Percentiles rank a stretch among this genome's conserved stretches.
Evolutionary conservation across 2,888 invertebrate genomes (phyloP).

Genomic region (Mechanitis mazaeus): DNA sequence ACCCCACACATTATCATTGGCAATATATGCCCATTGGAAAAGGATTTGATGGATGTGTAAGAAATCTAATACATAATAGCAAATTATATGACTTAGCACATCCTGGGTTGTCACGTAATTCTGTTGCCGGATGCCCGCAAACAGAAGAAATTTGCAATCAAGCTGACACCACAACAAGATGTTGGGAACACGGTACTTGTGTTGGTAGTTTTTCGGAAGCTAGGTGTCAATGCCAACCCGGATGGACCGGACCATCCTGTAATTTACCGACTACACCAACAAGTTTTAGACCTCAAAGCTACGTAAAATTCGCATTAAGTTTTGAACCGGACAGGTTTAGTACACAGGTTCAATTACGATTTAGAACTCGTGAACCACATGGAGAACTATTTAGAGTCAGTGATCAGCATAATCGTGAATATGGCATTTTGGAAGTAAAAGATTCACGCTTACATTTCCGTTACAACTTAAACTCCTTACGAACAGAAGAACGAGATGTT

Average conservation of each 20-base stretch:
- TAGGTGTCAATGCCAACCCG: conserved; percentile 95
- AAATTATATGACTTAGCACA: conserved; percentile 96
- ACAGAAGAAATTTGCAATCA: conserved; percentile 94
- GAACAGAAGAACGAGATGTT: conserved; percentile 93
- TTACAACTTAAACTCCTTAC: conserved; percentile 93
- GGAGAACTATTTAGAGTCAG: conserved; percentile 96
- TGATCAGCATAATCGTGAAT: conserved; percentile 95
- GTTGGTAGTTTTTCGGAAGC: conserved; percentile 93
- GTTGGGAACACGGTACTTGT: conserved; percentile 96
- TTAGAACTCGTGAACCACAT: conserved; percentile 94
- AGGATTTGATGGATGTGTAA: conserved; percentile 96
- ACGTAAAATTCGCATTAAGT: conserved; percentile 96
- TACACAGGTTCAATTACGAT: conserved; percentile 94
- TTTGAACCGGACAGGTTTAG: conserved; percentile 95
- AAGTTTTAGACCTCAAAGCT: conserved; percentile 94
- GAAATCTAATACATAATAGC: conserved; percentile 96
- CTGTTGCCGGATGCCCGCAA: conserved; percentile 93
- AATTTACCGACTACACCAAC: conserved; percentile 91
- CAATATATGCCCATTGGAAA: conserved; percentile 92
- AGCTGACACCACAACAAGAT: conserved; percentile 89
- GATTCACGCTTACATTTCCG: conserved; percentile 93
- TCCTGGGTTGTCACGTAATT: conserved; percentile 91
- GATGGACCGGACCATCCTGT: conserved; percentile 95
- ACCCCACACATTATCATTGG: conserved; percentile 92
- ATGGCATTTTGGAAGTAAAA: conserved; percentile 93